Evolutionary conservation across 1,140 invertebrate species (phyloP), one percentile per base, ranked within the genome.

Genomic region (Notospermus geniculatus): DNA sequence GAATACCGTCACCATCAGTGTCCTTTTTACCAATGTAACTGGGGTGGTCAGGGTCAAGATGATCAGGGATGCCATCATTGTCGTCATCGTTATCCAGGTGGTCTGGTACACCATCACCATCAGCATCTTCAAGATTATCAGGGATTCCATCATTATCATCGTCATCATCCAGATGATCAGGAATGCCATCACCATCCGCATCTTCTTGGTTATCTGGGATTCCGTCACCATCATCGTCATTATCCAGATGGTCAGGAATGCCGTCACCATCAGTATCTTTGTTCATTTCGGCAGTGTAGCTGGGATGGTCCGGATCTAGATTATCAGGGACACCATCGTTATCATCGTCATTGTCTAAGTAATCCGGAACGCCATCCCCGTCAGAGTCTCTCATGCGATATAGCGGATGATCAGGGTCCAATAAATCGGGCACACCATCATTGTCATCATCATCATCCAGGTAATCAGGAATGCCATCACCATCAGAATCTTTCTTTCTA

Each of bases 31-130:
- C 46, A n/a, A n/a, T n/a, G n/a, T n/a, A n/a, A n/a, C n/a, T n/a
- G n/a, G n/a, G n/a, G n/a, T n/a, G n/a, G n/a, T n/a, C n/a, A n/a
- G n/a, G n/a, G n/a, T n/a, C n/a, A n/a, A n/a, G n/a, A n/a, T 64
- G 19, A 58, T 73, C 68, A n/a, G 70, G 70, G 25, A 73, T 72
- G 17, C 76, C 75, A 63, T 77, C 71, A 54, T 67, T 67, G 57
- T 77, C 74, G 50, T 64, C 70, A 66, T 77, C 75, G 60, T 76
- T 63, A 50, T 76, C 72, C 22, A 63, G 46, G 19, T 63, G 41
- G 46, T 66, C 60, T 19, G 63, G 67, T 5, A 67, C 64, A 23
- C 54, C 25, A 70, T 65, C 63, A 19, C 59, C 57, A 58, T 67
- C 67, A 22, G 30, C 36, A 28, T 66, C 57, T 55, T 62, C 52